Evolutionary conservation across 1,140 invertebrate genomes (phyloP).

Genomic region (Zaprionus inermis): DNA sequence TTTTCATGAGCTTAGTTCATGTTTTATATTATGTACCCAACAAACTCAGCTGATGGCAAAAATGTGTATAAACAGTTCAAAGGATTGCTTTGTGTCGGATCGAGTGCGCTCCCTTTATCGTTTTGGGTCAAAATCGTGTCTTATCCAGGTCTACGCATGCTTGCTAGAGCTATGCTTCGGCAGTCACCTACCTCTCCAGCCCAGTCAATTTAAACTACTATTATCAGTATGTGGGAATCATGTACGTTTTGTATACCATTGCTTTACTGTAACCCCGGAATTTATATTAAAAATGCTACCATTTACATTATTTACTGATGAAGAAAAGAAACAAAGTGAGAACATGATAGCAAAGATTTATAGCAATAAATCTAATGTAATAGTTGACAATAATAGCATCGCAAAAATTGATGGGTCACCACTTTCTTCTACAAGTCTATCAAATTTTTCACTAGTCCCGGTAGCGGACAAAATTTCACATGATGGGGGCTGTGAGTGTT

Average conservation of each 20-base stretch:
- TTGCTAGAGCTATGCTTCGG: slow-evolving; percentile 70
- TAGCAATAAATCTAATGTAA: neutral
- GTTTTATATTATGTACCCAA: slow-evolving; percentile 51
- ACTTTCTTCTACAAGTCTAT: neutral
- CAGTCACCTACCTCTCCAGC: slow-evolving; percentile 38
- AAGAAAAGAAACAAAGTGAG: slow-evolving; percentile 41
- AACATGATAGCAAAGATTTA: neutral
- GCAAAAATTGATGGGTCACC: neutral
- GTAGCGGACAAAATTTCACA: neutral
- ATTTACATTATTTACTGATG: slow-evolving; percentile 49
- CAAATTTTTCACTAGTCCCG: neutral
- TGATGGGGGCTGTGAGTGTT: slow-evolving; percentile 66
- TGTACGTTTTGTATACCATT: slow-evolving; percentile 68
- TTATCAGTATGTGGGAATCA: slow-evolving; percentile 64
- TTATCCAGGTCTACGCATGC: slow-evolving; percentile 74
- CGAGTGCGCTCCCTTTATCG: slow-evolving; percentile 68
- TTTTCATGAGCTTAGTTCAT: slow-evolving; percentile 64
- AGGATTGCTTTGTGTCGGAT: slow-evolving; percentile 61
- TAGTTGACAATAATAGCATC: neutral
- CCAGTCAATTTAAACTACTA: slow-evolving; percentile 60
- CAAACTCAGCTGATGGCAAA: slow-evolving; percentile 35
- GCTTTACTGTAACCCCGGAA: slow-evolving; percentile 65
- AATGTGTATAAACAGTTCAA: slow-evolving; percentile 62
- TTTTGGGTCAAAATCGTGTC: slow-evolving; percentile 67
- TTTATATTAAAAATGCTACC: slow-evolving; percentile 68